A percentile compares a stretch with the other conserved stretches of the same genome.
phyloP scores from a whole-genome alignment of 2,888 invertebrate genomes.

The Monoplex corrugatus region DNA sequence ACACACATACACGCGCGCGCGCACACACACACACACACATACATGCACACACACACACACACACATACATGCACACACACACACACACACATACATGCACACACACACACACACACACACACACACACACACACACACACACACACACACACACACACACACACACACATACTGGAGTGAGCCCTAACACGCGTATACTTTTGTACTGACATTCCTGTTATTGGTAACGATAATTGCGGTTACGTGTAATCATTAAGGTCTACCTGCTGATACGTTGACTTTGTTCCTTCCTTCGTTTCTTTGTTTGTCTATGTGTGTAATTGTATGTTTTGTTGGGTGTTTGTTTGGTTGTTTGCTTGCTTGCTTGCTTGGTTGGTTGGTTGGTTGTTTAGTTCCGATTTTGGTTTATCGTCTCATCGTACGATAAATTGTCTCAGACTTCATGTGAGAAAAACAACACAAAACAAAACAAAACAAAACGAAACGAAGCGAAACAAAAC shows the following conservation, averaged over 20 bases:
- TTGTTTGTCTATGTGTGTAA: too few species aligned
- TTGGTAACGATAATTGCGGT: too few species aligned
- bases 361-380: neutral
- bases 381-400: too few species aligned
- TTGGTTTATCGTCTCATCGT: too few species aligned
- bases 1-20: constrained; percentile 21
- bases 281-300: too few species aligned
- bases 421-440: too few species aligned
- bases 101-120: constrained; percentile 33
- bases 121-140: constrained; percentile 39
- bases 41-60: constrained; percentile 13
- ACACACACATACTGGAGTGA: neutral
- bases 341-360: neutral
- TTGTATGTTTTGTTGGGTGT: neutral
- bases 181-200: neutral
- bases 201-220: too few species aligned
- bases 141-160: constrained; percentile 31
- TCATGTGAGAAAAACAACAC: too few species aligned
- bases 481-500: too few species aligned
- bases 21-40: constrained; percentile 27
- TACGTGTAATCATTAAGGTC: too few species aligned
- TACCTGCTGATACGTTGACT: too few species aligned
- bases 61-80: constrained; percentile 27
- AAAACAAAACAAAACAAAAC: too few species aligned
- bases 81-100: constrained; percentile 26